Evolutionary conservation across 2,113 vertebrate species (phyloP).

Genomic region (Aptenodytes forsteri): DNA sequence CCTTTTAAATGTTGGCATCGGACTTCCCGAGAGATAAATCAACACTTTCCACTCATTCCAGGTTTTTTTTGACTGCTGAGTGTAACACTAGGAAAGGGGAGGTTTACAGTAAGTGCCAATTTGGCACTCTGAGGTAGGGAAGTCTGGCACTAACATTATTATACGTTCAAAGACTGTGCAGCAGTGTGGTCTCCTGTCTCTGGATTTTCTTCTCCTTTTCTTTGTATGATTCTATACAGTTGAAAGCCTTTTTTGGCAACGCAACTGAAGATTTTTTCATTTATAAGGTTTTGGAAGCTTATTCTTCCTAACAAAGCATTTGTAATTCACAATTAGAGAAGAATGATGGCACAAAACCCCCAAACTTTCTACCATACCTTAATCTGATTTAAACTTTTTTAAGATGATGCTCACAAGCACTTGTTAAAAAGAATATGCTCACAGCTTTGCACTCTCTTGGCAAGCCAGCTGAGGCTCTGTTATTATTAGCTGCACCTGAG

Average conservation of each 20-base stretch:
- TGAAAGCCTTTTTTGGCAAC: neutral
- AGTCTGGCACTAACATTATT: conserved; percentile 64
- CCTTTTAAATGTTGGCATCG: conserved; percentile 62
- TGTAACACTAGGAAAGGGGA: conserved; percentile 68
- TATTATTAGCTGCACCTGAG: neutral
- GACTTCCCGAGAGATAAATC: conserved; percentile 69
- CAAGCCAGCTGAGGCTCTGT: neutral
- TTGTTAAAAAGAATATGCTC: neutral
- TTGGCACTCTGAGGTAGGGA: conserved; percentile 58
- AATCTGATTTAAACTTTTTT: neutral
- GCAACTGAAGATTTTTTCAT: neutral
- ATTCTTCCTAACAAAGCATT: neutral
- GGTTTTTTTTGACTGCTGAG: conserved; percentile 63
- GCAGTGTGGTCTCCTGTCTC: conserved; percentile 26
- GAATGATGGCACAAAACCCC: neutral
- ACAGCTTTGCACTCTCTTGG: neutral
- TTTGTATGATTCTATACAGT: conserved; percentile 27
- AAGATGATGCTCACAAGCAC: neutral
- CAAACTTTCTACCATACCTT: neutral
- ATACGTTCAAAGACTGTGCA: conserved; percentile 58
- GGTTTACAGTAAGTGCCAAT: conserved; percentile 66
- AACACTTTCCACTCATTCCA: conserved; percentile 70
- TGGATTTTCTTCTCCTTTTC: conserved; percentile 48
- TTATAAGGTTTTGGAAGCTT: neutral
- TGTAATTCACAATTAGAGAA: neutral